Evolutionary conservation across 2,888 invertebrate species (phyloP).

Genomic region (Congeria kusceri): DNA sequence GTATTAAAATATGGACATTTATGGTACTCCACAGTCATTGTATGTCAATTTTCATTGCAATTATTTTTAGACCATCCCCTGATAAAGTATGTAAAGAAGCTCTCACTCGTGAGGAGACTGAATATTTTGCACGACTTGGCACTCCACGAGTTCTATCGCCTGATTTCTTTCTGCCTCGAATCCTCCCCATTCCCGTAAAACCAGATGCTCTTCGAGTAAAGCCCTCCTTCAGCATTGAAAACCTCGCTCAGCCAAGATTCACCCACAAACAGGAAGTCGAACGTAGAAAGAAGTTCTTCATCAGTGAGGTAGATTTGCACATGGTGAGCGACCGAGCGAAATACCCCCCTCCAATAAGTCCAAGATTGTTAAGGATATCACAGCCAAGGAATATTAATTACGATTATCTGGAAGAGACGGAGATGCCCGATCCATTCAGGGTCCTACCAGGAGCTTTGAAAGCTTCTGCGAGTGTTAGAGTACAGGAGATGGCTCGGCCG

Average conservation of each 20-base stretch:
- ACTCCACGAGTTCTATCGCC: constrained; percentile 28
- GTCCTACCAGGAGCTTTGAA: constrained; percentile 41
- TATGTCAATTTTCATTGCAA: constrained; percentile 6
- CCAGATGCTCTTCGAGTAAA: constrained; percentile 24
- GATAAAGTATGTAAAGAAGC: constrained; percentile 29
- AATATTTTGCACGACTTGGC: constrained; percentile 28
- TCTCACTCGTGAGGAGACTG: not conserved
- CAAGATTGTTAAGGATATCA: constrained; percentile 22
- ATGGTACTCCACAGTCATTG: too few relatives aligned
- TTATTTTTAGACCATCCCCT: constrained; percentile 41
- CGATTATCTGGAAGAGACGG: constrained; percentile 4
- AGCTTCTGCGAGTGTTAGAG: constrained; percentile 17
- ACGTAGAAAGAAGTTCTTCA: constrained; percentile 16
- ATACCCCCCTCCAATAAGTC: constrained; percentile 3
- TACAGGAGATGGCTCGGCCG: constrained; percentile 40
- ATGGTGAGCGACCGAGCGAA: constrained; percentile 7
- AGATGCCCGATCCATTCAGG: constrained; percentile 24
- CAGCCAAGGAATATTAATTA: constrained; percentile 15
- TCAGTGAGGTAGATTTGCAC: constrained; percentile 14
- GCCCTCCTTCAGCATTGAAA: constrained; percentile 21
- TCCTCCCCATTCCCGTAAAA: constrained; percentile 18
- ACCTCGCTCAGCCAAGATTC: constrained; percentile 35
- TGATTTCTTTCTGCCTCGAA: constrained; percentile 32
- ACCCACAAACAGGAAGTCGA: constrained; percentile 34
- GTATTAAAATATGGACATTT: too few relatives aligned